A percentile compares a stretch with the other conserved stretches of the same genome.
Evolutionary conservation across 2,797 vertebrate species (phyloP).

Genomic region (Crypturellus tataupa): DNA sequence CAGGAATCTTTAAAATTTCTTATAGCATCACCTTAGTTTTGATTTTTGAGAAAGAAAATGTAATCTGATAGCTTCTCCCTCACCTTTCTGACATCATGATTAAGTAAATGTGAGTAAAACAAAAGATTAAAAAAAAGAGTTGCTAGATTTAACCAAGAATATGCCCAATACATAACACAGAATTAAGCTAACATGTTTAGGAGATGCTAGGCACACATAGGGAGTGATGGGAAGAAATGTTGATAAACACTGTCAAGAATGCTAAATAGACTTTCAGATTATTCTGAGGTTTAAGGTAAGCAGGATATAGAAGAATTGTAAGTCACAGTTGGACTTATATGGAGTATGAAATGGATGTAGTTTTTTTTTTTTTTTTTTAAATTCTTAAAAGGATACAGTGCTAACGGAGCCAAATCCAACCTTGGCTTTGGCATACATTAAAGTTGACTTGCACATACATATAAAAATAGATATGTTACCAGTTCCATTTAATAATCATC

Average conservation of each 20-base stretch:
- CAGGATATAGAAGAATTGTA: neutral
- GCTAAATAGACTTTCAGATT: neutral
- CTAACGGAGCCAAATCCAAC: neutral
- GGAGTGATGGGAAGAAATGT: neutral
- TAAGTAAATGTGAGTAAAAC: neutral
- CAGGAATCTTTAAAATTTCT: neutral
- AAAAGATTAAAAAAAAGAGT: neutral
- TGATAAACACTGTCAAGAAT: slow-evolving; percentile 11
- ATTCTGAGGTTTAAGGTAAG: neutral
- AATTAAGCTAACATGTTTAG: neutral
- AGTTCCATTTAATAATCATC: neutral
- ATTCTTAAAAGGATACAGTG: neutral
- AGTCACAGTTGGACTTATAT: neutral
- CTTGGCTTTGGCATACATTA: neutral
- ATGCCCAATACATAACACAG: neutral
- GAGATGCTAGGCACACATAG: neutral
- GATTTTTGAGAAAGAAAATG: neutral
- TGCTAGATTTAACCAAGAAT: neutral
- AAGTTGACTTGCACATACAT: neutral
- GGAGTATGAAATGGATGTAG: neutral
- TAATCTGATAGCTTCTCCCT: neutral
- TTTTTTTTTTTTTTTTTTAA: slow-evolving; percentile 19
- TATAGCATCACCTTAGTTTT: neutral
- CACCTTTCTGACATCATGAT: neutral
- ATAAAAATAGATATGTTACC: neutral